phyloP scores from a whole-genome alignment of 2,888 invertebrate species.

The Drosophila picticornis region DNA sequence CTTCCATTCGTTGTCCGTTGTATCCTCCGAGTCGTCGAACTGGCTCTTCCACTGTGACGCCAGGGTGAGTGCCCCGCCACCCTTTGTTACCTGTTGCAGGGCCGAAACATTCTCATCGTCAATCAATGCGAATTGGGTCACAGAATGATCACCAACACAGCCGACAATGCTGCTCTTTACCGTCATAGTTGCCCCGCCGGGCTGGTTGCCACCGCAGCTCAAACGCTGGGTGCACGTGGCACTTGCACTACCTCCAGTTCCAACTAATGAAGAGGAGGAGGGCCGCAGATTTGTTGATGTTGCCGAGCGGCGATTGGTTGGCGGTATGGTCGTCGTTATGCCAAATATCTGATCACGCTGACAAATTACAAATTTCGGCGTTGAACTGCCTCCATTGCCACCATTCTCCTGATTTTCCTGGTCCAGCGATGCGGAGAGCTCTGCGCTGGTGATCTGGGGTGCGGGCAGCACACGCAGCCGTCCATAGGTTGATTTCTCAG shows the following conservation, averaged over 20 bases:
- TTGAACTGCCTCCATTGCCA: conserved; percentile 7
- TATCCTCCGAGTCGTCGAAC: conserved; percentile 97
- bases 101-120: conserved; percentile 97
- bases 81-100: conserved; percentile 94
- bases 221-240: conserved; percentile 37
- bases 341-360: conserved; percentile 50
- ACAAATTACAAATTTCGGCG: conserved; percentile 26
- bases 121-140: conserved; percentile 95
- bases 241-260: conserved; percentile 57
- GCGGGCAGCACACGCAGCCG: conserved; percentile 90
- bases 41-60: conserved; percentile 98
- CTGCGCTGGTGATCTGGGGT: conserved; percentile 85
- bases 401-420: conserved; percentile 65
- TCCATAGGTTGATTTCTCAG: conserved; percentile 88
- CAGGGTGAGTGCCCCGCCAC: conserved; percentile 94
- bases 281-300: conserved; percentile 83
- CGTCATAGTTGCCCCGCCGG: conserved; percentile 30
- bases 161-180: conserved; percentile 86
- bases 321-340: conserved; percentile 49
- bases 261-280: conserved; percentile 61
- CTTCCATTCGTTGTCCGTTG: conserved; percentile 97
- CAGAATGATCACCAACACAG: conserved; percentile 89
- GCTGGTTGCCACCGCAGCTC: conserved; percentile 41
- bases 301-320: conserved; percentile 77
- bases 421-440: conserved; percentile 21